Conservation (phyloP, 2,113 vertebrate species). For the Zosterops hypoxanthus region DNA sequence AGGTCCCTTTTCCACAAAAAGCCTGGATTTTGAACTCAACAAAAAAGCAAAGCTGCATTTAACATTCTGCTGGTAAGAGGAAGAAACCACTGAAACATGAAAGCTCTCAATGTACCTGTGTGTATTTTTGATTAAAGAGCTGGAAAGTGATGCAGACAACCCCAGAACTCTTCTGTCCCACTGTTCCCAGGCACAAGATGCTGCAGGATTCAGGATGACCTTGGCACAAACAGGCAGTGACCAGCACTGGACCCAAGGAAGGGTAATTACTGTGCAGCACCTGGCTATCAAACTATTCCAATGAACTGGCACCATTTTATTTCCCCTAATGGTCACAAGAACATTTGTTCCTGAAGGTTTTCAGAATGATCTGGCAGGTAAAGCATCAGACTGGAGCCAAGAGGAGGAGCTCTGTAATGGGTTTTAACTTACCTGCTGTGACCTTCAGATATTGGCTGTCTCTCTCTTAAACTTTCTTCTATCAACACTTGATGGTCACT, state of each 20-base stretch:
- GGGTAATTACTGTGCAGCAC: slow-evolving; percentile 23
- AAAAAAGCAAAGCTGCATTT: not conserved
- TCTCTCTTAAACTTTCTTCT: not conserved
- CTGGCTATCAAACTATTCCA: slow-evolving; percentile 1
- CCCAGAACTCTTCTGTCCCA: not conserved
- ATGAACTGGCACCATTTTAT: slow-evolving; percentile 29
- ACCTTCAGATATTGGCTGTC: not conserved
- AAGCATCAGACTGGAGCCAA: slow-evolving; percentile 30
- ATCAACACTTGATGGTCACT: not conserved
- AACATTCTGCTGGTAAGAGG: not conserved
- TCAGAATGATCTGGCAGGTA: slow-evolving; percentile 46
- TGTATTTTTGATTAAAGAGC: not conserved
- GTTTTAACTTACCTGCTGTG: slow-evolving; percentile 24
- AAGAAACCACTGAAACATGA: not conserved
- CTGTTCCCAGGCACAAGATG: not conserved
- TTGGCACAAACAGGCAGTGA: not conserved
- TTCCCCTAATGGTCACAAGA: slow-evolving; percentile 25
- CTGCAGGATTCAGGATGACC: not conserved
- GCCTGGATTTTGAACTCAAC: not conserved
- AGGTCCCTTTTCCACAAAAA: not conserved
- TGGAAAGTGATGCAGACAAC: not conserved
- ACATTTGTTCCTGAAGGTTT: slow-evolving; percentile 50
- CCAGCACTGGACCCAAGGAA: not conserved
- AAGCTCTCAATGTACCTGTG: not conserved
- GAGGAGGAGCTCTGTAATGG: slow-evolving; percentile 23